A percentile compares a stretch with the other conserved stretches of the same genome.
Conservation (phyloP, 2,113 vertebrate species). For the Etia nguti region DNA sequence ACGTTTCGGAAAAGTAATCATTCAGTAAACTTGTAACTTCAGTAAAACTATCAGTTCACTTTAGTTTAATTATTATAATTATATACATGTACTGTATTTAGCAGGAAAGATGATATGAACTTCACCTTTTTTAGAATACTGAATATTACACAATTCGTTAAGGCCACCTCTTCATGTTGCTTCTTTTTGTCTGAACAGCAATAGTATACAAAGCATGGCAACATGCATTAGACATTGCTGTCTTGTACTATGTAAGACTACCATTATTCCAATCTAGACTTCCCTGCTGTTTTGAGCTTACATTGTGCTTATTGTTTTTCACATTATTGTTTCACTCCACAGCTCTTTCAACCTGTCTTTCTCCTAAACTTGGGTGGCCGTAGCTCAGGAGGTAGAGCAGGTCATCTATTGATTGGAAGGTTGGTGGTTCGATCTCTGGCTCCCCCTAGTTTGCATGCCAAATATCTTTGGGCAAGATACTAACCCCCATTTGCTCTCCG, state of each 20-base stretch:
- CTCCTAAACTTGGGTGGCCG: too few relatives aligned
- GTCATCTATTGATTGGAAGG: not conserved
- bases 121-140: accelerated
- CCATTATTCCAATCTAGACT: not conserved
- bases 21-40: not conserved
- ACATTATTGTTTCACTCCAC: not conserved
- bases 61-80: not conserved
- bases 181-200: not conserved
- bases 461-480: not conserved
- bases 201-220: not conserved
- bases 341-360: too few relatives aligned
- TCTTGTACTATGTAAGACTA: not conserved
- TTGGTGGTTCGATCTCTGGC: not conserved
- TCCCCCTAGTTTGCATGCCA: not conserved
- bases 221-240: not conserved
- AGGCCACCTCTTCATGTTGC: not conserved
- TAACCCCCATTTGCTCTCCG: not conserved
- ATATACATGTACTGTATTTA: not conserved
- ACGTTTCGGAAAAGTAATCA: not conserved
- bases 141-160: not conserved
- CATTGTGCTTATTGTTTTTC: not conserved
- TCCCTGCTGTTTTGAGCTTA: not conserved
- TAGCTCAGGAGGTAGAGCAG: not conserved
- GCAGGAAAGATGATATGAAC: not conserved
- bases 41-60: not conserved